These are phyloP conservation scores for Melanostoma mellinum DNA, from an alignment of 2,888 invertebrate genomes.

Conservation along the genomic window DNA sequence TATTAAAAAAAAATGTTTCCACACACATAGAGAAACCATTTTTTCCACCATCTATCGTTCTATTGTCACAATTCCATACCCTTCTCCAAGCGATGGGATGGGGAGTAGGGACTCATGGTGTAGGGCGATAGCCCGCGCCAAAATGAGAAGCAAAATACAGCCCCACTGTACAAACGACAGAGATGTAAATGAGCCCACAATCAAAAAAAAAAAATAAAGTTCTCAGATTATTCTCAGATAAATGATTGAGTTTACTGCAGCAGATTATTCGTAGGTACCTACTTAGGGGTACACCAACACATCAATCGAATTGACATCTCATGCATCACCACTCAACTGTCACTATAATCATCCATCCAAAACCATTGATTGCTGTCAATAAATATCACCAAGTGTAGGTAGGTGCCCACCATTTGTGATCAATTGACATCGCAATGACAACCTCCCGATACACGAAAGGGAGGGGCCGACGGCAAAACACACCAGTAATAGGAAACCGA, in stretches of 20 bases:
- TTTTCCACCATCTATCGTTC: conserved; percentile 66
- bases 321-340: conserved; percentile 1
- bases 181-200: conserved; percentile 32
- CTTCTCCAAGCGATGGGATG: conserved; percentile 33
- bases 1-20: conserved; percentile 55
- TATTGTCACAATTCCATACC: conserved; percentile 64
- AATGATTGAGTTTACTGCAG: conserved; percentile 15
- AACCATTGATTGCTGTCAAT: too few species aligned
- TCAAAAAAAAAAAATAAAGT: not conserved
- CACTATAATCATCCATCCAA: not conserved
- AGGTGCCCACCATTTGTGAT: too few species aligned
- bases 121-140: conserved; percentile 27
- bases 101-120: conserved; percentile 2
- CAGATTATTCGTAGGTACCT: not conserved
- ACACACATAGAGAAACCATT: conserved; percentile 63
- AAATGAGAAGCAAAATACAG: conserved; percentile 65
- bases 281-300: not conserved
- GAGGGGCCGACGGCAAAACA: conserved; percentile 67
- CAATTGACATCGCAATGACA: too few species aligned
- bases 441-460: conserved; percentile 27
- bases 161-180: conserved; percentile 33
- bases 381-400: too few species aligned
- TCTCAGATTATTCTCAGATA: not conserved
- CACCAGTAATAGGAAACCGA: conserved; percentile 72
- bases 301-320: conserved; percentile 17